Conservation (phyloP, 2,113 vertebrate species). For the Miniopterus natalensis region DNA sequence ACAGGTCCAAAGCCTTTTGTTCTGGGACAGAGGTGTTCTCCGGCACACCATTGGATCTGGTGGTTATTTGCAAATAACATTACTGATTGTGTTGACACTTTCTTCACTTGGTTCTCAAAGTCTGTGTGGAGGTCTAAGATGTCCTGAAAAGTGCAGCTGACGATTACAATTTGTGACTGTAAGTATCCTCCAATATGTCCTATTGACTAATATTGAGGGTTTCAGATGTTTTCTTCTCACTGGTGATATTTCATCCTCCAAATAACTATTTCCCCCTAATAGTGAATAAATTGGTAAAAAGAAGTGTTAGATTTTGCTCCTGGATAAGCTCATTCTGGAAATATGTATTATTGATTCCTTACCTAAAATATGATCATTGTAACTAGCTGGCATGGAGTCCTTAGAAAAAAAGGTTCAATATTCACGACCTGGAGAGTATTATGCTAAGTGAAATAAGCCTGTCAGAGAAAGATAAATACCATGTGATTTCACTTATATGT, state of each 20-base stretch:
- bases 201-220: neutral
- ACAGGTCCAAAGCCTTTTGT: neutral
- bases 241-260: neutral
- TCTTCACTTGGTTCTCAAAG: neutral
- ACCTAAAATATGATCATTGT: conserved; percentile 6
- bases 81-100: neutral
- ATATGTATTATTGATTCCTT: neutral
- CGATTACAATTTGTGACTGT: neutral
- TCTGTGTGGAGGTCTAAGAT: neutral
- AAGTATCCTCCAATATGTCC: neutral
- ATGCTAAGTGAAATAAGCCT: neutral
- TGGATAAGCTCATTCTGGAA: neutral
- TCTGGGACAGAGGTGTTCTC: neutral
- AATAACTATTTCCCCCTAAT: neutral
- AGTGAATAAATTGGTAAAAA: neutral
- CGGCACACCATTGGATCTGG: neutral
- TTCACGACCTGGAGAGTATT: neutral
- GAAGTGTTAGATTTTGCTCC: conserved; percentile 23
- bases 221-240: neutral
- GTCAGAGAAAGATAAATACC: neutral
- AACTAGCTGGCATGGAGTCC: neutral
- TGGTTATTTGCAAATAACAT: neutral
- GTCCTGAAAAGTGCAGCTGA: neutral
- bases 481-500: neutral
- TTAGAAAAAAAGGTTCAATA: neutral